A percentile compares a stretch with the other conserved stretches of the same genome.
Evolutionary conservation across 2,797 vertebrate genomes (phyloP).

Genomic region (Pseudomugil tenellus): DNA sequence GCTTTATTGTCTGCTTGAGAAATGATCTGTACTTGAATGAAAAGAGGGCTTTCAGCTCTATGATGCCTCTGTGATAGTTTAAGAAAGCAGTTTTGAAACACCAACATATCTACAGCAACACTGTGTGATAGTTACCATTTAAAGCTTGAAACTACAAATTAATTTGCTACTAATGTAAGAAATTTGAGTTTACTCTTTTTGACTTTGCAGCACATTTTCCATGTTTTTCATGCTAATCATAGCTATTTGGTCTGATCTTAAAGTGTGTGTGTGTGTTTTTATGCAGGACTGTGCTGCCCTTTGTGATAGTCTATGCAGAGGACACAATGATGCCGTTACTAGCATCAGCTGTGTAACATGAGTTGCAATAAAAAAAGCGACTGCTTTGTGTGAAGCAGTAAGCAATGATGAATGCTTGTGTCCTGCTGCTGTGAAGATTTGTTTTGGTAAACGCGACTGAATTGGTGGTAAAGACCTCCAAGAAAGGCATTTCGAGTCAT

Average conservation of each 20-base stretch:
- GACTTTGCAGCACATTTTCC: not conserved
- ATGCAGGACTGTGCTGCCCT: slow-evolving; percentile 1
- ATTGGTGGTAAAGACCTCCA: not conserved
- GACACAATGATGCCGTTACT: slow-evolving; percentile 12
- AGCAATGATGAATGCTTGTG: slow-evolving; percentile 19
- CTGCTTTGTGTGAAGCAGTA: slow-evolving; percentile 32
- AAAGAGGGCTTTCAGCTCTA: no score
- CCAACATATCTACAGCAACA: not conserved
- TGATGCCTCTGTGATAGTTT: not conserved
- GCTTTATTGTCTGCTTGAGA: not conserved
- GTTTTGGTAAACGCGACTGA: slow-evolving; percentile 16
- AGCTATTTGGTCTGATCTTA: slow-evolving; percentile 14
- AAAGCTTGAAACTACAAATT: not conserved
- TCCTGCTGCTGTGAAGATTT: slow-evolving; percentile 22
- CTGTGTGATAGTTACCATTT: not conserved
- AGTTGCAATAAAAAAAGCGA: slow-evolving; percentile 36
- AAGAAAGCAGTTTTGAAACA: not conserved
- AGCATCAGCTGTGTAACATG: slow-evolving; percentile 35
- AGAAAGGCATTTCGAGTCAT: not conserved
- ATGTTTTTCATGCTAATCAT: slow-evolving; percentile 1
- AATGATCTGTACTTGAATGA: no score
- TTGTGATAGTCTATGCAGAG: not conserved
- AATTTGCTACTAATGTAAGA: not conserved
- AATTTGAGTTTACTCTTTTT: not conserved
- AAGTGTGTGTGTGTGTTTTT: slow-evolving; percentile 5